Conservation (phyloP, 2,888 invertebrate genomes). For the Lepidocyrtoides sp. region DNA sequence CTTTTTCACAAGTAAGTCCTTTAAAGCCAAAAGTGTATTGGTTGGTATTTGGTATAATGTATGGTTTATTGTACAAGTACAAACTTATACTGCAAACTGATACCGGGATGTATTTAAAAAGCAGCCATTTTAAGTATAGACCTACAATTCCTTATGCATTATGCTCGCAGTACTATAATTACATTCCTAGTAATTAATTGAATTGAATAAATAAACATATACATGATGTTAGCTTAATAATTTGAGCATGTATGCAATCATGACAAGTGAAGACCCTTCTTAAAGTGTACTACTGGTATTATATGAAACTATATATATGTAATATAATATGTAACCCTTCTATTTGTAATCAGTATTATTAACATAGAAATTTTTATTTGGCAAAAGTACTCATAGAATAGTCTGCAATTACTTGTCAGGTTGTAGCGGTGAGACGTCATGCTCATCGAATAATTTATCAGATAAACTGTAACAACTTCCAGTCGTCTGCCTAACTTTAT, state of each 20-base stretch:
- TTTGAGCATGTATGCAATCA: conserved; percentile 3
- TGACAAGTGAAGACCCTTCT: too few relatives aligned
- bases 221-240: background rate
- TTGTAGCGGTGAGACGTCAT: background rate
- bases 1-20: conserved; percentile 25
- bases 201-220: conserved; percentile 5
- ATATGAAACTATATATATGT: too few relatives aligned
- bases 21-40: conserved; percentile 22
- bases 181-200: background rate
- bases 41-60: too few relatives aligned
- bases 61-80: background rate
- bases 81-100: background rate
- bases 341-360: too few relatives aligned
- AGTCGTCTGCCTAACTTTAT: too few relatives aligned
- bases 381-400: conserved; percentile 34
- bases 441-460: too few relatives aligned
- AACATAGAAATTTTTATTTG: conserved; percentile 12
- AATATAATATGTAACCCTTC: too few relatives aligned
- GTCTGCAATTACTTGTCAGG: conserved; percentile 11
- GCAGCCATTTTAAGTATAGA: too few relatives aligned
- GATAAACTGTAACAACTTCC: too few relatives aligned
- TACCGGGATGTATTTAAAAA: too few relatives aligned
- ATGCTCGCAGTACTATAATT: background rate
- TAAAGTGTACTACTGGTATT: too few relatives aligned
- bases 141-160: background rate